phyloP scores from a whole-genome alignment of 2,113 vertebrate genomes.

The Poeciliopsis retropinna region DNA sequence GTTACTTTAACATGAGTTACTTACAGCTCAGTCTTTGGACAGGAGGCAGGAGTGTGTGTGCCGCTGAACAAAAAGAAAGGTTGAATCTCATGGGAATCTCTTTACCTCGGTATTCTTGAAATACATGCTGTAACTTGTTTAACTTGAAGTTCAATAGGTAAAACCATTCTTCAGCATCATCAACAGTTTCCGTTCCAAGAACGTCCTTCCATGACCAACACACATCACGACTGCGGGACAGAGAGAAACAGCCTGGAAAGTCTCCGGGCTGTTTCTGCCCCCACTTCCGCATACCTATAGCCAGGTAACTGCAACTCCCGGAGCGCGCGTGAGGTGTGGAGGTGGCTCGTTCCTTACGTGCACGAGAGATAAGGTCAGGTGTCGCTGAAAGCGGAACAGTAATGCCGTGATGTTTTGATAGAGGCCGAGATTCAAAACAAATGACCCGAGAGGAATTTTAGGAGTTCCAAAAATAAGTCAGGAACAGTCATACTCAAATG shows the following conservation, averaged over 20 bases:
- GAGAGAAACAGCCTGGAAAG: background rate
- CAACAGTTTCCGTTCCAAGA: too few species aligned
- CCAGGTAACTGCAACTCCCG: background rate
- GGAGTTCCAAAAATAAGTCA: background rate
- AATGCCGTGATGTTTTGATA: background rate
- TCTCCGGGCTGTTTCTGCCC: too few species aligned
- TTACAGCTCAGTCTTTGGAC: too few species aligned
- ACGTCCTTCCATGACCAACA: background rate
- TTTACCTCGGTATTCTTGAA: conserved; percentile 41
- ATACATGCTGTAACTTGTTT: conserved; percentile 38
- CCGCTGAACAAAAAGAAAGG: background rate
- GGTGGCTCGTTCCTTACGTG: conserved; percentile 36
- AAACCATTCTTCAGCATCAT: background rate
- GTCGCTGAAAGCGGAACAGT: background rate
- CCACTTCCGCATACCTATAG: conserved; percentile 54
- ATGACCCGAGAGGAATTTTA: background rate
- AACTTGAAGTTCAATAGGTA: background rate
- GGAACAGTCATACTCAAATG: too few species aligned
- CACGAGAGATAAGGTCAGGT: background rate
- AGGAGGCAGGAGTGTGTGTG: too few species aligned
- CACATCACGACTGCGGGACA: background rate
- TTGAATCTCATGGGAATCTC: background rate
- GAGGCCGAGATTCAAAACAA: background rate
- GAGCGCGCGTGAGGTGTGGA: background rate
- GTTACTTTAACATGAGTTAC: too few species aligned